Evolutionary conservation across 2,888 invertebrate genomes (phyloP).

Genomic region (Rotaria socialis): DNA sequence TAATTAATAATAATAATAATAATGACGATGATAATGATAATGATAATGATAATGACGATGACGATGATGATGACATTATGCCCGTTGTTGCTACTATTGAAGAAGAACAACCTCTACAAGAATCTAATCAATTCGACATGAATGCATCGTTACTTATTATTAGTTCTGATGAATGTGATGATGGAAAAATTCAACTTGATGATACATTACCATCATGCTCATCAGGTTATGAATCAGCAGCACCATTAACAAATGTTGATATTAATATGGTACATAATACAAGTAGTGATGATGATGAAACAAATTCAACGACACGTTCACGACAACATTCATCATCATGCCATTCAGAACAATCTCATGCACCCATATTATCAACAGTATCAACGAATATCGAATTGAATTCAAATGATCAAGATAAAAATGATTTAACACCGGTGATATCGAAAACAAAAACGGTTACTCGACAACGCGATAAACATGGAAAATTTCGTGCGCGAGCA

Average conservation of each 20-base stretch:
- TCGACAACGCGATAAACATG: background rate
- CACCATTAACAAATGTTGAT: background rate
- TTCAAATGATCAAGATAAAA: background rate
- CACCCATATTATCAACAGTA: background rate
- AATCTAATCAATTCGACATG: background rate
- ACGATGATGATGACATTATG: background rate
- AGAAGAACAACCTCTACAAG: background rate
- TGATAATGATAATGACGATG: background rate
- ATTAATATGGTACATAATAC: background rate
- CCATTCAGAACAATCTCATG: background rate
- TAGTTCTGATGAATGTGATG: background rate
- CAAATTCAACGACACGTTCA: background rate
- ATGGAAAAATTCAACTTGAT: conserved; percentile 4
- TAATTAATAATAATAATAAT: no score
- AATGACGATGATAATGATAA: background rate
- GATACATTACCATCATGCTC: conserved; percentile 30
- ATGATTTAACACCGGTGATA: no score
- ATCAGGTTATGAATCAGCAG: conserved; percentile 28
- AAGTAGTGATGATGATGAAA: background rate
- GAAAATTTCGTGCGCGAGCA: background rate
- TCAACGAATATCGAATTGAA: background rate
- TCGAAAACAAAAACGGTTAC: background rate
- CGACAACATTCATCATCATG: background rate
- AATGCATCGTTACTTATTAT: background rate
- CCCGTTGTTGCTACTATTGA: background rate